phyloP scores from a whole-genome alignment of 2,797 vertebrate genomes.

The Onychomys arenicola region DNA sequence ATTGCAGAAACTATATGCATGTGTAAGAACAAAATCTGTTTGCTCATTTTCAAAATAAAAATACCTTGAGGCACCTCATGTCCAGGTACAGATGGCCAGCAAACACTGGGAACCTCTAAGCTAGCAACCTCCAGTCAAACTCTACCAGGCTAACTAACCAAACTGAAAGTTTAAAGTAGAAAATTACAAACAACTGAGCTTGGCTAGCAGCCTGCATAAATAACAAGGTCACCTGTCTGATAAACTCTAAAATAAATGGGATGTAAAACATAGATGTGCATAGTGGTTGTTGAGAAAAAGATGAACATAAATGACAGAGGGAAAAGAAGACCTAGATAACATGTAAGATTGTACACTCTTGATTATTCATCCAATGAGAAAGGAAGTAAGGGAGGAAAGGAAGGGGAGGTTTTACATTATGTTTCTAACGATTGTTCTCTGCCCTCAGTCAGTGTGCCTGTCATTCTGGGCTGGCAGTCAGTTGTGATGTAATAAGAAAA shows the following conservation, averaged over 20 bases:
- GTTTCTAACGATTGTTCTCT: neutral
- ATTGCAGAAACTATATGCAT: neutral
- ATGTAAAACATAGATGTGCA: neutral
- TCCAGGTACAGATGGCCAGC: neutral
- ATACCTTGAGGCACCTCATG: neutral
- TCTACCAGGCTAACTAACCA: neutral
- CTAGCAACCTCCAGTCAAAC: neutral
- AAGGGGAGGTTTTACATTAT: neutral
- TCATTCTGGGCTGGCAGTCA: neutral
- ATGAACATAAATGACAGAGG: neutral
- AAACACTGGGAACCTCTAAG: neutral
- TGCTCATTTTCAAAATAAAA: neutral
- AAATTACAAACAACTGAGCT: neutral
- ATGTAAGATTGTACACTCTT: neutral
- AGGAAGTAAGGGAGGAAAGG: neutral
- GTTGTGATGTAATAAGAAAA: neutral
- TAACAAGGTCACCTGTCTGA: neutral
- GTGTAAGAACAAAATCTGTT: neutral
- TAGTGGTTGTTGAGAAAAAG: neutral
- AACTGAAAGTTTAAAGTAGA: neutral
- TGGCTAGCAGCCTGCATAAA: neutral
- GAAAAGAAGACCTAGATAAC: neutral
- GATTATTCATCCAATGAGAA: neutral
- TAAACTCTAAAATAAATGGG: neutral
- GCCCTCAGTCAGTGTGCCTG: neutral